Percentiles rank a stretch among this genome's conserved stretches.
Conservation (phyloP, 2,113 vertebrate species). For the Montifringilla adamsi region DNA sequence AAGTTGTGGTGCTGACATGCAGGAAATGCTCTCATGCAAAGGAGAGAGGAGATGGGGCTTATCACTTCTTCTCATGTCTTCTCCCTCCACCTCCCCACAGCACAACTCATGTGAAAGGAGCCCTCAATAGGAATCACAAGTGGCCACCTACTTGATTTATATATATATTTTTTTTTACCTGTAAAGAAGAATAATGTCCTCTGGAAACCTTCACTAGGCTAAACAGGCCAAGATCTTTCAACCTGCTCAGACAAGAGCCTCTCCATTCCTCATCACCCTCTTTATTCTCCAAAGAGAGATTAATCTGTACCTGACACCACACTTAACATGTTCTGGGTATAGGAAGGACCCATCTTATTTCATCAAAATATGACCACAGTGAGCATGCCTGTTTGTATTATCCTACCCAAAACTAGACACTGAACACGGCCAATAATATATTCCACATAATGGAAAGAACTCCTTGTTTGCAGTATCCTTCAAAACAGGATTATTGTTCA, state of each 20-base stretch:
- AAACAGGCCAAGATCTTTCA: not conserved
- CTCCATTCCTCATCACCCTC: not conserved
- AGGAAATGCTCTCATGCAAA: not conserved
- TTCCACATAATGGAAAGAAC: not conserved
- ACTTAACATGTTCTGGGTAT: not conserved
- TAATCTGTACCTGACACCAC: not conserved
- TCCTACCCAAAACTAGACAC: not conserved
- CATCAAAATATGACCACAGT: not conserved
- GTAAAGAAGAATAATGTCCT: not conserved
- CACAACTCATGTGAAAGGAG: not conserved
- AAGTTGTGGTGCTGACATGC: not conserved
- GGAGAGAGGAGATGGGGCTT: not conserved
- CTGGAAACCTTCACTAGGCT: not conserved
- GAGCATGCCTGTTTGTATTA: not conserved
- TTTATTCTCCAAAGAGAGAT: not conserved
- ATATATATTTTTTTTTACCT: not conserved
- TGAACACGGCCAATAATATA: not conserved
- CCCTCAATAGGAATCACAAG: not conserved
- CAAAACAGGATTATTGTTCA: not conserved
- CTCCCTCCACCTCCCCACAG: not conserved
- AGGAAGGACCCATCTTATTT: not conserved
- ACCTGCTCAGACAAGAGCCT: fast-evolving
- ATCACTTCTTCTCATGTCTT: not conserved
- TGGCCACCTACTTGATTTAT: not conserved
- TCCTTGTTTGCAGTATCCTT: not conserved